Base-by-base conservation (phyloP, 2,888 invertebrate genomes). In the Polydesmus complanatus region DNA sequence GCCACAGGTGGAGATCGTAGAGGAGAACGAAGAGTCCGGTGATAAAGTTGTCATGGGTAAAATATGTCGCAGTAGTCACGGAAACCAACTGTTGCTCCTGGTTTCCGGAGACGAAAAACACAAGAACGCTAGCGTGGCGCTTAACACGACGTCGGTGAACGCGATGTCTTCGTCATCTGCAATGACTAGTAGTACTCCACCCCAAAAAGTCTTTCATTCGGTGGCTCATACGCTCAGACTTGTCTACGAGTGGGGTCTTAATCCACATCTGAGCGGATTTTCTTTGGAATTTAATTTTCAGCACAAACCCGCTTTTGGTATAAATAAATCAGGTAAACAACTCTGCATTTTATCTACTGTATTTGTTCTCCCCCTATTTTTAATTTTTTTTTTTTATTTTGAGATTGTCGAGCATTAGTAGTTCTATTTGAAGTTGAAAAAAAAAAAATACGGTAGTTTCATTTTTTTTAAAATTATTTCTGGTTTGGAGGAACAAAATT, bases 151-250 rank as follows among this genome's bases (percentile, higher is more conserved):
- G 8, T 37, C 37, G 5, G 5, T 14, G 5, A 37, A 14, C 37
- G 5, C 14, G 37, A 37, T 14, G 37, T 21, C 22, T 58, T 21
- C 58, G 58, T 50, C 62, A 27, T 25, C 26, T 48, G 23, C 62
- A 25, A 21, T 58, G 18, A 14, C 14, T 37, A 37, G 8, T 14
- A 37, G 8, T 14, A 14, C 37, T 37, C 56, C 57, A 51, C 63
- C 63, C 21, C 63, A 62, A 54, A 37, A 37, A 37, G 62, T 63
- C 50, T 64, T 63, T 57, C 63, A 55, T 47, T 63, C 64, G 26
- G 54, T 37, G 54, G 59, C 63, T 26, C 56, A 56, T 54, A 47
- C 57, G 54, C 50, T 64, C 23, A 62, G 54, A 23, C 51, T 64
- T 2, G 62, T 62, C 18, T 64, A 61, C 60, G 56, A 54, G 51